Evolutionary conservation across 2,888 invertebrate species (phyloP).

Genomic region (Meliscaeva auricollis): DNA sequence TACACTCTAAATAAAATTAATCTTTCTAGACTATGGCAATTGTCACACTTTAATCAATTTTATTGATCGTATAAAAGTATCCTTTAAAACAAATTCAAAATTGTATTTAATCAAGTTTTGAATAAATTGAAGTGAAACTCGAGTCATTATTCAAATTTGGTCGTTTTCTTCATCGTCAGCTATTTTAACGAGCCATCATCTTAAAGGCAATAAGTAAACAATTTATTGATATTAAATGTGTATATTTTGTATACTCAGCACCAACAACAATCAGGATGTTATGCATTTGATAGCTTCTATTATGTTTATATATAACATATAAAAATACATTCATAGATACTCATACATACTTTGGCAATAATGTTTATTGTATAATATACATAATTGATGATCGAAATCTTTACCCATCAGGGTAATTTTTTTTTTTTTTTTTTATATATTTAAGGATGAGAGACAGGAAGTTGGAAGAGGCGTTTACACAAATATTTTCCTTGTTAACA

Average conservation of each 20-base stretch:
- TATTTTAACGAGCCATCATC: conserved; percentile 32
- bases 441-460: neutral
- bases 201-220: conserved; percentile 38
- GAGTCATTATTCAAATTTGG: conserved; percentile 34
- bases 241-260: neutral
- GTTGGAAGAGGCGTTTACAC: conserved; percentile 9
- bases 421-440: no score
- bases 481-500: conserved; percentile 10
- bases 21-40: no score
- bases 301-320: conserved; percentile 5
- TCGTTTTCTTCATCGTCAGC: neutral
- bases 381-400: conserved; percentile 29
- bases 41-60: neutral
- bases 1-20: no score
- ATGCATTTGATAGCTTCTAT: conserved; percentile 27
- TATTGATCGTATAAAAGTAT: neutral
- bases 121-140: conserved; percentile 3
- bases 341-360: neutral
- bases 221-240: conserved; percentile 33
- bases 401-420: neutral
- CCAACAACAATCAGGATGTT: conserved; percentile 12
- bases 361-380: conserved; percentile 32
- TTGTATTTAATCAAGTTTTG: neutral
- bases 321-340: no score
- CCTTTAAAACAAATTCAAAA: no score